Evolutionary conservation across 2,888 invertebrate genomes (phyloP), one percentile per base, ranked within the genome.

Genomic region (Rhingia campestris): DNA sequence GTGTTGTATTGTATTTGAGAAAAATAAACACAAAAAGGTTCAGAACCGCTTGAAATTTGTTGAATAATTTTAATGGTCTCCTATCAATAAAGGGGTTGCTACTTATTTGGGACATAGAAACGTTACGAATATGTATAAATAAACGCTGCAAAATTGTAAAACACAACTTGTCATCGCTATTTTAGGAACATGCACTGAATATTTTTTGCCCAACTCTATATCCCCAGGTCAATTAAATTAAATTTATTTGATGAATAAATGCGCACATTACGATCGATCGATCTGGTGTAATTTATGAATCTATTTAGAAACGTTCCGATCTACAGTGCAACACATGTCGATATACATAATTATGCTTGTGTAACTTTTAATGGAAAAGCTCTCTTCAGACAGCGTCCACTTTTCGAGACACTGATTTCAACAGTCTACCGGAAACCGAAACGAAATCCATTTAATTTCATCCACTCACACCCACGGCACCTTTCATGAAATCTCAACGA

Each of bases 321-420:
- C 6, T 54, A 2, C 32, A 22, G n/a, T 54, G 33, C 53, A 53
- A 14, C 66, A 66, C 9, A 53, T 54, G 54, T 30, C 66, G 4
- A 32, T 22, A 22, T 22, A 22, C 22, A 41, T 10, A 66, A 53
- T 66, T 53, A 41, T 7, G 22, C 43, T 67, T 67, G 41, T 54
- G 66, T 35, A 67, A 66, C 32, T 32, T 53, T 66, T 66, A 66
- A 66, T 66, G 64, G 64, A 66, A 66, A 32, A 64, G 2, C 30
- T 30, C 10, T 30, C 22, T 22, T 22, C 22, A 22, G 41, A 41
- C 39, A 43, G 32, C 43, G n/a, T 59, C 32, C 43, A 59, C 43
- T 59, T 45, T 59, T 30, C 32, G n/a, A 4, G 49, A 32, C 30
- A 39, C 39, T 4, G 5, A 47, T 61, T 63, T 63, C 49, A 22